Conservation (phyloP, 2,888 invertebrate genomes). For the Agriopis marginaria region DNA sequence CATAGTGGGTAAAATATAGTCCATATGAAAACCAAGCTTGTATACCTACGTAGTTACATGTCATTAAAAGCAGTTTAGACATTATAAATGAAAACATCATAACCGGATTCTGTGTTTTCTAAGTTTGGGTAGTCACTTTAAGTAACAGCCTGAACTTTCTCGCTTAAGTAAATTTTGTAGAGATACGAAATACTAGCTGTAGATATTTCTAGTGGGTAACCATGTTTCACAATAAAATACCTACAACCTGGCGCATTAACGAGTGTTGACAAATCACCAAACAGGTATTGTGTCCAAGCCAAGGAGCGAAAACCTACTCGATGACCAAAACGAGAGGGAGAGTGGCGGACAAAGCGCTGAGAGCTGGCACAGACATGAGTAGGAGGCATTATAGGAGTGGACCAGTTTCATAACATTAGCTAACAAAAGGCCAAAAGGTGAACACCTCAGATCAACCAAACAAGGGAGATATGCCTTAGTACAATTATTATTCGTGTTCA, state of each 20-base stretch:
- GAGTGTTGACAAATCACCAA: conserved; percentile 29
- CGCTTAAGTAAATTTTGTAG: neutral
- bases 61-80: no score
- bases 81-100: no score
- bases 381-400: conserved; percentile 54
- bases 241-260: neutral
- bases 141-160: no score
- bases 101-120: no score
- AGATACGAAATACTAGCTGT: neutral
- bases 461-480: no score
- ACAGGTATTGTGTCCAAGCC: conserved; percentile 27
- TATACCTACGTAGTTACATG: no score
- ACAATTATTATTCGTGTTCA: no score
- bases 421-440: conserved; percentile 16
- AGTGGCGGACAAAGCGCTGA: conserved; percentile 56
- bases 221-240: neutral
- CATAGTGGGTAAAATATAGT: neutral
- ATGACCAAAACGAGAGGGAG: conserved; percentile 64
- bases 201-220: neutral
- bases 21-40: no score
- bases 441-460: neutral
- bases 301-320: conserved; percentile 34
- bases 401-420: conserved; percentile 45
- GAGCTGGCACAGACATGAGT: conserved; percentile 47
- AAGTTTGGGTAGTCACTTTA: no score